Conservation (phyloP, 2,113 vertebrate genomes). For the Tursiops truncatus region DNA sequence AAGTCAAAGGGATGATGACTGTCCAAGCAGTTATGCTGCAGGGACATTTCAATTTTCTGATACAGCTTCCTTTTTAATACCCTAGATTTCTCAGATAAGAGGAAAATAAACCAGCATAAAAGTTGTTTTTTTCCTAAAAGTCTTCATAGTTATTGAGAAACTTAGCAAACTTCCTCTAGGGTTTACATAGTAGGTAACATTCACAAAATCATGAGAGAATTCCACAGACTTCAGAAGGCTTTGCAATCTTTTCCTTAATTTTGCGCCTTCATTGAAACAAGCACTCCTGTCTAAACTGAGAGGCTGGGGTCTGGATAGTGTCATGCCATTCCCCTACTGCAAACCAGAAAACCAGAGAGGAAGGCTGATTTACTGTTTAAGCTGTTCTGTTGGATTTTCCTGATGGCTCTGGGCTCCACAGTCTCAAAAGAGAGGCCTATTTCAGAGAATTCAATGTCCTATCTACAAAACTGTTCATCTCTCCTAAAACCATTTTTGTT, state of each 20-base stretch:
- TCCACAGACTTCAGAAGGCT: neutral
- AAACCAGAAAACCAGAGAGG: neutral
- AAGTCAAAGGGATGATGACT: neutral
- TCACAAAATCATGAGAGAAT: neutral
- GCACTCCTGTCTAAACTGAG: neutral
- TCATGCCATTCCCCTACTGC: neutral
- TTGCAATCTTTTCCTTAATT: neutral
- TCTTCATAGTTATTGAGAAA: neutral
- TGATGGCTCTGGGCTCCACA: neutral
- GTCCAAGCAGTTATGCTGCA: neutral
- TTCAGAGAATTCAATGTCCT: neutral
- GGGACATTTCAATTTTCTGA: neutral
- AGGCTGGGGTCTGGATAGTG: neutral
- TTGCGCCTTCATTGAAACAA: neutral
- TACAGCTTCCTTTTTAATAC: neutral
- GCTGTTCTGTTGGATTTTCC: neutral
- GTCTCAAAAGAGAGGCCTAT: neutral
- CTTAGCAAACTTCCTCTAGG: neutral
- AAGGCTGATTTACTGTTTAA: neutral
- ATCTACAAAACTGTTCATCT: neutral
- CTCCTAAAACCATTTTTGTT: neutral
- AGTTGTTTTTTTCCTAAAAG: neutral
- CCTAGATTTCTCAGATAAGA: neutral
- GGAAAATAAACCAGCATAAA: neutral
- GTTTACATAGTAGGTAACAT: neutral